These are phyloP conservation scores for Catharus ustulatus DNA, from an alignment of 2,797 vertebrate species.

Conservation along the genomic window DNA sequence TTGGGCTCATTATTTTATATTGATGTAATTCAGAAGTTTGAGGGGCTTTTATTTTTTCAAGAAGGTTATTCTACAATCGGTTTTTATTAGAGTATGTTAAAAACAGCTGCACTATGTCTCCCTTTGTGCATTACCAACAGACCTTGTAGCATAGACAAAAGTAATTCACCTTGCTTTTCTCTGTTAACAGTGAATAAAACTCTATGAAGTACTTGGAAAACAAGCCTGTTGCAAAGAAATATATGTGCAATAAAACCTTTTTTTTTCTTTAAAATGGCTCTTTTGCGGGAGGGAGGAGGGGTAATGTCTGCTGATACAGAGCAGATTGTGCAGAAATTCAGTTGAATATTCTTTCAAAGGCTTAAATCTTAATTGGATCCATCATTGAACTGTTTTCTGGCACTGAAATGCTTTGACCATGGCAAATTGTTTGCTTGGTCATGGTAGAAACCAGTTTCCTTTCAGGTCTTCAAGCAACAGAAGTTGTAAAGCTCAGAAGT, in stretches of 20 bases:
- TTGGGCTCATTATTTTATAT: constrained; percentile 4
- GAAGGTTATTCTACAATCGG: not conserved
- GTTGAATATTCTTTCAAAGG: constrained; percentile 7
- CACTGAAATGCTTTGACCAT: constrained; percentile 17
- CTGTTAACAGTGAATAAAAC: constrained; percentile 23
- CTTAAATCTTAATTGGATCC: constrained; percentile 26
- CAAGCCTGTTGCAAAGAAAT: not conserved
- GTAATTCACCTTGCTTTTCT: constrained; percentile 19
- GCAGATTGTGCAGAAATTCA: constrained; percentile 32
- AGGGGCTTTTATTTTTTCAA: not conserved
- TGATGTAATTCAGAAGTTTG: not conserved
- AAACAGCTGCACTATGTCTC: not conserved
- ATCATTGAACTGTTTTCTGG: not conserved
- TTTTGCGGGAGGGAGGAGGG: not conserved
- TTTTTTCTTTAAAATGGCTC: not conserved
- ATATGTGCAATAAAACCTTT: not conserved
- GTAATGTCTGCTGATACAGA: constrained; percentile 17
- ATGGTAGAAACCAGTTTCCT: not conserved
- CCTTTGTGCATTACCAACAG: not conserved
- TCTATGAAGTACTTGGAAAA: not conserved
- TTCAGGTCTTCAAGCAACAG: not conserved
- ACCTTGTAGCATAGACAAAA: not conserved
- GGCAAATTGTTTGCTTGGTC: constrained; percentile 1
- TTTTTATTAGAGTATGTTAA: not conserved
- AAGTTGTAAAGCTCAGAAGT: not conserved